A percentile compares a stretch with the other conserved stretches of the same genome.
Conservation (phyloP, 1,140 invertebrate species). For the Pollicipes pollicipes region DNA sequence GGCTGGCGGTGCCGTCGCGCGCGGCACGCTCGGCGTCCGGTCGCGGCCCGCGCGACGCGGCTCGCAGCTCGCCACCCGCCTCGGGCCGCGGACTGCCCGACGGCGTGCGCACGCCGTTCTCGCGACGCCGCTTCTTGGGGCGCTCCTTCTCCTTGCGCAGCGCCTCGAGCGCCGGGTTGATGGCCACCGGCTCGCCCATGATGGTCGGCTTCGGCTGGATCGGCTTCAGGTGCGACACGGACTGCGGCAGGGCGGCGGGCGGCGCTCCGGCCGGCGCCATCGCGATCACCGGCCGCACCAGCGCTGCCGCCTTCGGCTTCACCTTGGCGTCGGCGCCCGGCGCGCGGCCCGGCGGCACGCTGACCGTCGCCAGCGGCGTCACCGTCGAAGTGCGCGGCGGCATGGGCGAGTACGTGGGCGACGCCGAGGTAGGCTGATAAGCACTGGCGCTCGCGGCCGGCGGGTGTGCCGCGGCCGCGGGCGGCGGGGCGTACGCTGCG, state of each 20-base stretch:
- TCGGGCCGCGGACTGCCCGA: not conserved
- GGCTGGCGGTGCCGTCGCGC: slow-evolving; percentile 9
- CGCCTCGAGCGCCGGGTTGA: slow-evolving; percentile 8
- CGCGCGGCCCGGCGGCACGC: too few relatives aligned
- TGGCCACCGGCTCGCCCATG: slow-evolving; percentile 1
- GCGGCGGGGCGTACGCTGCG: too few relatives aligned
- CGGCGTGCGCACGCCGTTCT: not conserved
- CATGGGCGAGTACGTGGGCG: too few relatives aligned
- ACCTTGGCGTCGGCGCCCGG: too few relatives aligned
- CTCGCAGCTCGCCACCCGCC: not conserved
- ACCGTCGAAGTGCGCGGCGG: too few relatives aligned
- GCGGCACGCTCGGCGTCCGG: too few relatives aligned
- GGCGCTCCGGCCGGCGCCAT: too few relatives aligned
- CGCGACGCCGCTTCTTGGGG: slow-evolving; percentile 5
- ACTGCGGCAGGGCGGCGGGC: not conserved
- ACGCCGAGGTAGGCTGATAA: not conserved
- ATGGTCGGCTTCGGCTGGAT: slow-evolving; percentile 11
- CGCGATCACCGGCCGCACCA: too few relatives aligned
- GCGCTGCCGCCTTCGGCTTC: too few relatives aligned
- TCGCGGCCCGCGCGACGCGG: not conserved
- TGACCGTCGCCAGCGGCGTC: too few relatives aligned
- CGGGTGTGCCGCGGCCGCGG: too few relatives aligned
- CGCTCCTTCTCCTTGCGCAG: slow-evolving; percentile 7
- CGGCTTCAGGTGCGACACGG: slow-evolving; percentile 8
- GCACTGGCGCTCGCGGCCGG: too few relatives aligned